Evolutionary conservation across 2,113 vertebrate species (phyloP).

Genomic region (Sinocyclocheilus anophthalmus): DNA sequence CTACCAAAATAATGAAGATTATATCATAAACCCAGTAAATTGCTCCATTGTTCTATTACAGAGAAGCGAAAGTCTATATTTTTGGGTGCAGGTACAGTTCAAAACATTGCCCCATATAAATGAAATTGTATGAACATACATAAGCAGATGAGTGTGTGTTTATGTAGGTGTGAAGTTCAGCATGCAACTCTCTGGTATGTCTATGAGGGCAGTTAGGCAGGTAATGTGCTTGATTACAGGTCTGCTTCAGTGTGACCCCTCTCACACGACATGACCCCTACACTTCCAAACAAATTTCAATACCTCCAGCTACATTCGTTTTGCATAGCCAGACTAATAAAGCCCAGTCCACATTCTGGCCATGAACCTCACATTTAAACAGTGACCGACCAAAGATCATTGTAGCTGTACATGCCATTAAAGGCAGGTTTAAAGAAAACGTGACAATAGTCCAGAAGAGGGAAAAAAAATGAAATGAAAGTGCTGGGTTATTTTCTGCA

Average conservation of each 20-base stretch:
- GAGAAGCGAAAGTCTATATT: neutral
- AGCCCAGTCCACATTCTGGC: neutral
- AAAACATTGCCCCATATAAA: neutral
- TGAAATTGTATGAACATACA: neutral
- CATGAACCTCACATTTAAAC: neutral
- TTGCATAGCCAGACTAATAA: neutral
- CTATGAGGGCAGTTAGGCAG: constrained; percentile 74
- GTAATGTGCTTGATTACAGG: constrained; percentile 73
- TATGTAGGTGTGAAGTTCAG: constrained; percentile 37
- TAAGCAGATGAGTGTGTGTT: constrained; percentile 14
- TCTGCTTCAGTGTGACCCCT: constrained; percentile 59
- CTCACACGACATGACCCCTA: neutral
- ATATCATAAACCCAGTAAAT: constrained; percentile 27
- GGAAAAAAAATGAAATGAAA: too few relatives aligned
- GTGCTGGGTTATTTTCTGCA: neutral
- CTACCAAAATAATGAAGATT: constrained; percentile 41
- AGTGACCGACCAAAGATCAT: neutral
- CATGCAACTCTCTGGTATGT: constrained; percentile 23
- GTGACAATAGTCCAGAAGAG: neutral
- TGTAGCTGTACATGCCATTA: neutral
- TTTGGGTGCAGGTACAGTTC: constrained; percentile 9
- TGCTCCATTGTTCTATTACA: constrained; percentile 18
- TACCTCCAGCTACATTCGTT: neutral
- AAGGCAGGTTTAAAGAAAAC: neutral
- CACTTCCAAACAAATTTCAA: constrained; percentile 11